A percentile compares a stretch with the other conserved stretches of the same genome.
Evolutionary conservation across 2,113 vertebrate genomes (phyloP).

Genomic region (Empidonax traillii): DNA sequence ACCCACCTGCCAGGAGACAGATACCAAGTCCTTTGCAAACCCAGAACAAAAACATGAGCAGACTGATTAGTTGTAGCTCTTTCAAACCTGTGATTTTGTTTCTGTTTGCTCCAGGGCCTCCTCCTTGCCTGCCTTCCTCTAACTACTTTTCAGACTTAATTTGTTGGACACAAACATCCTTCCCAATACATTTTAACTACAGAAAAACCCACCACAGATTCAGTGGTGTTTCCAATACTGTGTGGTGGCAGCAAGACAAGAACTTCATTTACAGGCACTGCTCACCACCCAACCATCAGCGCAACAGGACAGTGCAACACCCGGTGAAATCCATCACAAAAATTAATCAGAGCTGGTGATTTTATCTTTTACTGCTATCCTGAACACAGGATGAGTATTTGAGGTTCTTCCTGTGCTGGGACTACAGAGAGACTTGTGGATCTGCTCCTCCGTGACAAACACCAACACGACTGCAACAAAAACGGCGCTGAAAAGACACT

Average conservation of each 20-base stretch:
- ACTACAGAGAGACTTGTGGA: accelerated
- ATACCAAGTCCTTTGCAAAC: neutral
- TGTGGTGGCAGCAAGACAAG: neutral
- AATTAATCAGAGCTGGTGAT: neutral
- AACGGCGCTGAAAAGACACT: neutral
- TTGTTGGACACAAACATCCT: neutral
- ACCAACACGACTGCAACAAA: neutral
- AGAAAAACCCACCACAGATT: neutral
- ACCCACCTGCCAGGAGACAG: neutral
- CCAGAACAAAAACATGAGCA: neutral
- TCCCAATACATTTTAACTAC: neutral
- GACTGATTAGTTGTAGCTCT: neutral
- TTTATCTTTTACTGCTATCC: neutral
- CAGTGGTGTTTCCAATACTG: neutral
- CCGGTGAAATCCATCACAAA: neutral
- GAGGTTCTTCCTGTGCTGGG: neutral
- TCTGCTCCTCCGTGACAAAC: neutral
- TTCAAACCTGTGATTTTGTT: neutral
- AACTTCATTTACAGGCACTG: neutral
- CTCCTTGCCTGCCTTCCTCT: neutral
- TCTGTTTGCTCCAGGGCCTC: neutral
- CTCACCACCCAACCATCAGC: neutral
- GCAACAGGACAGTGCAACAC: neutral
- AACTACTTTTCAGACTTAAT: neutral
- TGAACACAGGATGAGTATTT: neutral